Base-by-base conservation (phyloP, 2,888 invertebrate genomes). In the Yponomeuta sedellus region DNA sequence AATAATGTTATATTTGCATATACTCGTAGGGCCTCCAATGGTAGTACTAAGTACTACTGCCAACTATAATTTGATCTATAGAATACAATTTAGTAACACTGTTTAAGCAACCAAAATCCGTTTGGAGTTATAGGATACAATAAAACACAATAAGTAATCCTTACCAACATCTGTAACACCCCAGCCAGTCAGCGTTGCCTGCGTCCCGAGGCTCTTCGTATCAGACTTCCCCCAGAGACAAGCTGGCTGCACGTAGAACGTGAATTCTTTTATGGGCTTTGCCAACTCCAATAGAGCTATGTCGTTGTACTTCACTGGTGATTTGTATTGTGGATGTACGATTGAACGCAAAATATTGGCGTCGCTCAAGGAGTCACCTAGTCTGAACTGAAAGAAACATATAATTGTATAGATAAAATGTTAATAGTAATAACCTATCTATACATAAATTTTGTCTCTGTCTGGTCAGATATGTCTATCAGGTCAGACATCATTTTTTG, bases 141-240 rank as follows among this genome's bases (percentile, higher is more conserved):
- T 8, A 34, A 34, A 34, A 34, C 44, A 52, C 44, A 52, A 52
- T 12, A 16, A 12, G 44, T 4, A 22, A 69, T 5, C 71, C 72
- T 70, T 72, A 85, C 86, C 76, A 66, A 75, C 69, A 67, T 82
- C 74, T 0, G 78, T 73, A 5, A 80, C 79, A 0, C 86, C 85
- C 86, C 87, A 87, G 1, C 86, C 87, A 61, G 84, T 81, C 0
- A 82, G 64, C 0, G 71, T 76, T 4, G 78, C 82, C 40, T 76
- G 68, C 0, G 39, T 67, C 0, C 78, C 79, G 22, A 80, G 70
- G 19, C 40, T n/a, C 0, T 56, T 66, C 52, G 65, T 71, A 0
- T 80, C 73, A 12, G 68, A 70, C 11, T 70, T 70, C 0, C 69
- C 69, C 80, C 80, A 85, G 25, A 88, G 67, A 66, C 88, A 88